These are phyloP conservation scores for Sphaerophoria rueppellii DNA, from an alignment of 2,888 invertebrate genomes.

Conservation along the genomic window DNA sequence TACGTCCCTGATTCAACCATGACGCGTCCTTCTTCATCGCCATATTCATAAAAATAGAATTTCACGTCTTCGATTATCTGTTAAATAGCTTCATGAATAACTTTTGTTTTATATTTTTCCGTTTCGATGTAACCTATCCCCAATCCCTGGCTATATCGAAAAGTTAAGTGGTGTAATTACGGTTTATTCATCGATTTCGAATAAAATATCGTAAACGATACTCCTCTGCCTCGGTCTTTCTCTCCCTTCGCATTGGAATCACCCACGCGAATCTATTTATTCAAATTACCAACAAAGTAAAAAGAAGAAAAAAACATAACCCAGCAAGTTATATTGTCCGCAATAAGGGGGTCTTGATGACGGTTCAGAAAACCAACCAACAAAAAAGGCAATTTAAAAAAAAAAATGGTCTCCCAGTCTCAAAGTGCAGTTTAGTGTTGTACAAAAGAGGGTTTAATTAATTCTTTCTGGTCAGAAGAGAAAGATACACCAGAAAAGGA, in stretches of 20 bases:
- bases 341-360: neutral
- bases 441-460: conserved; percentile 66
- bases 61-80: conserved; percentile 32
- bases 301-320: conserved; percentile 26
- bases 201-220: conserved; percentile 54
- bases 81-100: conserved; percentile 41
- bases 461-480: conserved; percentile 32
- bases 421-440: conserved; percentile 71
- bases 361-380: neutral
- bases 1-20: neutral
- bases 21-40: neutral
- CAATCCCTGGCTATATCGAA: conserved; percentile 54
- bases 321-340: neutral
- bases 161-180: conserved; percentile 66
- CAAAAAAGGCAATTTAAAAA: neutral
- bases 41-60: conserved; percentile 24
- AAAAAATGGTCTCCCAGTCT: conserved; percentile 11
- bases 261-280: conserved; percentile 47
- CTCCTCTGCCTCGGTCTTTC: too few species aligned
- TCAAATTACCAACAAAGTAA: conserved; percentile 21
- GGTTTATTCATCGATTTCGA: conserved; percentile 68
- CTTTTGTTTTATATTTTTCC: conserved; percentile 17
- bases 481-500: neutral
- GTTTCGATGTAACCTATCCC: conserved; percentile 22
- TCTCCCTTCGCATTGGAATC: conserved; percentile 3